Evolutionary conservation across 2,113 vertebrate species (phyloP), one percentile per base, ranked within the genome.

Genomic region (Phyllostomus discolor): DNA sequence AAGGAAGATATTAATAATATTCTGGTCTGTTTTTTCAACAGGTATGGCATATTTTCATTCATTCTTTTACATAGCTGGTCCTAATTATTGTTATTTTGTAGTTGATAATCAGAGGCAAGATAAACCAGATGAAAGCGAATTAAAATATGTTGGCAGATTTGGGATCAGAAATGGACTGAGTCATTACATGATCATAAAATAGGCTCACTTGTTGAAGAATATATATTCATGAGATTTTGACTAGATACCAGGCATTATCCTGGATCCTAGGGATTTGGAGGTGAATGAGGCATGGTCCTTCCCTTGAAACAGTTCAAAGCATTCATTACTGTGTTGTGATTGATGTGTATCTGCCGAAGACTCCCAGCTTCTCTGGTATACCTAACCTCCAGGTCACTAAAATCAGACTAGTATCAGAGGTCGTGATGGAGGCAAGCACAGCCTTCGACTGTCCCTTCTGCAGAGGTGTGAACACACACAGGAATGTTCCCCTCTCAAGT

Each of bases 81-180:
- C 67, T 80, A 38, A 82, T 95, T 96, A 93, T 95, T 93, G 46
- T 67, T 96, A 93, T 72, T 93, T 92, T 96, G 19, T 59, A 46
- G 1, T 43, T 85, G 52, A 52, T 88, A 88, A 90, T 59, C 24
- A 93, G 62, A 35, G 31, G 28, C 73, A 11, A 59, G 28, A 76
- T 81, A 64, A 93, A 90, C 20, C 14, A 94, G 31, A 67, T 92
- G 35, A 93, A 90, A 19, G 50, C 35, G 46, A 79, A 91, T 93
- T 93, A 91, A 91, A 91, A 83, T 78, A 17, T 66, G 10, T 66
- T 88, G 59, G 24, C 62, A 86, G 48, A 79, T 88, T 69, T 91
- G 11, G 24, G 8, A 52, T 78, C 52, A 14, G 19, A 97, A 96
- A 88, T 78, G 19, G 62, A 82, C 15, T 75, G 52, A 87, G 33